Percentiles rank a stretch among this genome's conserved stretches.
These are phyloP conservation scores for Trachymyrmex septentrionalis DNA, from an alignment of 1,140 invertebrate genomes.

Conservation along the genomic window DNA sequence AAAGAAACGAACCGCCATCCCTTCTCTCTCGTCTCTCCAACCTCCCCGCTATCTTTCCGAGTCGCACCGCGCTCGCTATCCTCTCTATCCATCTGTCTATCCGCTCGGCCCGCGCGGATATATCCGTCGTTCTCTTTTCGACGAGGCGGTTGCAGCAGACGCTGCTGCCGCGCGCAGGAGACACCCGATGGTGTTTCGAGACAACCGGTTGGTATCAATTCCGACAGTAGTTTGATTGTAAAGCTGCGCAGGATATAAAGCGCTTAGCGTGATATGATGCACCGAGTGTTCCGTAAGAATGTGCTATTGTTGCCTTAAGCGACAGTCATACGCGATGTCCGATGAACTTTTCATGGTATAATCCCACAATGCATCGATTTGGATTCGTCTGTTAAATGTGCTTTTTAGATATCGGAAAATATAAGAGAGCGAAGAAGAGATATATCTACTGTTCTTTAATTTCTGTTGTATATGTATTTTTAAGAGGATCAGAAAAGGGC, in stretches of 20 bases:
- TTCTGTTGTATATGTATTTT: not conserved
- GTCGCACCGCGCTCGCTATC: conserved; percentile 62
- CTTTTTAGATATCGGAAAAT: not conserved
- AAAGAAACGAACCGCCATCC: conserved; percentile 86
- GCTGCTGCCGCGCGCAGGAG: conserved; percentile 34
- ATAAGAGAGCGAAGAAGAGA: not conserved
- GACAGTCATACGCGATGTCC: conserved; percentile 22
- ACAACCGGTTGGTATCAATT: conserved; percentile 61
- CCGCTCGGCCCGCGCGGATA: conserved; percentile 41
- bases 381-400: not conserved
- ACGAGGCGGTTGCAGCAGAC: conserved; percentile 27
- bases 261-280: conserved; percentile 58
- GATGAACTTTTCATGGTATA: not conserved
- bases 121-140: conserved; percentile 55
- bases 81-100: conserved; percentile 67
- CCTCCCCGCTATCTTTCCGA: conserved; percentile 53
- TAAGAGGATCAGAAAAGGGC: too few species aligned
- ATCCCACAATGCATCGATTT: not conserved
- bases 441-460: not conserved
- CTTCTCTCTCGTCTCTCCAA: conserved; percentile 49
- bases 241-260: conserved; percentile 39
- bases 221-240: conserved; percentile 61
- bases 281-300: conserved; percentile 30
- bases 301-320: conserved; percentile 37
- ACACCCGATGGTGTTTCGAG: conserved; percentile 57